phyloP scores from a whole-genome alignment of 37 sponge, comb jelly and placozoan genomes.

The Crambe crambe region DNA sequence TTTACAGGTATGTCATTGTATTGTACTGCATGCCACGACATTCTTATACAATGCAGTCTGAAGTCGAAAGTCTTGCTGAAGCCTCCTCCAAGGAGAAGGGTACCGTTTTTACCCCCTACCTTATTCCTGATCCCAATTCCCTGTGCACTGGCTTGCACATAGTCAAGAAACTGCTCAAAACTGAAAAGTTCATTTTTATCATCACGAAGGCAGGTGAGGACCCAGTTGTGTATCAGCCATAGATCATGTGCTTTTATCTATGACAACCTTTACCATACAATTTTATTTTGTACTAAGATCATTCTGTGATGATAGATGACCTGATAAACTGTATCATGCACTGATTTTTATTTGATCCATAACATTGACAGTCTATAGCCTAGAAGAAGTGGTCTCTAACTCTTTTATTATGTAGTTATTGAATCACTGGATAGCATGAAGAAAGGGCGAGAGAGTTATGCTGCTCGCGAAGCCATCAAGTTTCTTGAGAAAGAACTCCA shows the following conservation, averaged over 20 bases:
- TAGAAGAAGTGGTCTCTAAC: no score
- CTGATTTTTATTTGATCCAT: no score
- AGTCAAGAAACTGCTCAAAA: conserved; percentile 73
- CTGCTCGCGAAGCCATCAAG: conserved; percentile 91
- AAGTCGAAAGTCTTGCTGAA: conserved; percentile 51
- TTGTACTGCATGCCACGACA: not conserved
- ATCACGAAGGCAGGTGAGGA: conserved; percentile 80
- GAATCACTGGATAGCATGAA: conserved; percentile 82
- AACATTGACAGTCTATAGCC: no score
- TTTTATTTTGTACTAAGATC: no score
- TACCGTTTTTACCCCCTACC: conserved; percentile 68
- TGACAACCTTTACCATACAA: no score
- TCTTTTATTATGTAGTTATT: conserved; percentile 59
- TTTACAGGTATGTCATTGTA: conserved; percentile 59
- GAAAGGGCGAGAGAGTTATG: conserved; percentile 75
- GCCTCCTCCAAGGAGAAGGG: not conserved
- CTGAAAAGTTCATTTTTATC: conserved; percentile 75
- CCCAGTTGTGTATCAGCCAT: no score
- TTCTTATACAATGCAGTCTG: conserved; percentile 34
- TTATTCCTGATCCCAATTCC: conserved; percentile 81
- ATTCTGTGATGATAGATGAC: no score
- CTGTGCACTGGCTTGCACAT: conserved; percentile 80
- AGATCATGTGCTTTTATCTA: no score
- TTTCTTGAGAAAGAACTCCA: conserved; percentile 82
- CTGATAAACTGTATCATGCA: no score